Conservation (phyloP, 2,888 invertebrate genomes). For the Mystacides longicornis region DNA sequence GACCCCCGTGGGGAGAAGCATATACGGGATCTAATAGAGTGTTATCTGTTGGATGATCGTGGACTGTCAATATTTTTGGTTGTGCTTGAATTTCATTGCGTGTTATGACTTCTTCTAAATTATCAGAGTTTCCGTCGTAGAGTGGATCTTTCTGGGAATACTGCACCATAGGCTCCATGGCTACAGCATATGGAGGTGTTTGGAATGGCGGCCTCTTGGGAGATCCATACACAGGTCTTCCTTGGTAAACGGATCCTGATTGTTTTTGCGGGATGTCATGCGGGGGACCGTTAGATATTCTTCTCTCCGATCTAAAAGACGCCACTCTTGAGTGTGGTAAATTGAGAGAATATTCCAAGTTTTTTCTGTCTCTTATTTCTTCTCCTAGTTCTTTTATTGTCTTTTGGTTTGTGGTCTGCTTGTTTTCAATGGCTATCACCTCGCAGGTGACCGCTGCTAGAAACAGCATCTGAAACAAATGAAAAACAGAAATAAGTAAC, state of each 20-base stretch:
- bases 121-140: constrained; percentile 53
- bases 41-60: constrained; percentile 37
- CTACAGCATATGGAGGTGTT: constrained; percentile 67
- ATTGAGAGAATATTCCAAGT: constrained; percentile 53
- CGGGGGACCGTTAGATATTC: constrained; percentile 45
- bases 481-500: no score
- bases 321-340: constrained; percentile 50
- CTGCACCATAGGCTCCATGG: constrained; percentile 73
- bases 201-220: constrained; percentile 33
- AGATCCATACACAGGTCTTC: constrained; percentile 16
- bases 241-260: constrained; percentile 14
- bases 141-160: constrained; percentile 74
- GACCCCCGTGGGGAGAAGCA: constrained; percentile 41
- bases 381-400: constrained; percentile 33
- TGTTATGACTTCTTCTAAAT: constrained; percentile 40
- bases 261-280: constrained; percentile 15
- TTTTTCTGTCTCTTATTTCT: constrained; percentile 49
- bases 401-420: constrained; percentile 20
- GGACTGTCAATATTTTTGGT: constrained; percentile 41
- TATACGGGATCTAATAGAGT: constrained; percentile 42
- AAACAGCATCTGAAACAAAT: constrained; percentile 44
- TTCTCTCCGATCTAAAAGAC: constrained; percentile 47
- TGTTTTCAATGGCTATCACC: constrained; percentile 39
- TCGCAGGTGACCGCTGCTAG: constrained; percentile 47
- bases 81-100: constrained; percentile 46